phyloP scores from a whole-genome alignment of 2,797 vertebrate genomes.

The Artibeus lituratus region DNA sequence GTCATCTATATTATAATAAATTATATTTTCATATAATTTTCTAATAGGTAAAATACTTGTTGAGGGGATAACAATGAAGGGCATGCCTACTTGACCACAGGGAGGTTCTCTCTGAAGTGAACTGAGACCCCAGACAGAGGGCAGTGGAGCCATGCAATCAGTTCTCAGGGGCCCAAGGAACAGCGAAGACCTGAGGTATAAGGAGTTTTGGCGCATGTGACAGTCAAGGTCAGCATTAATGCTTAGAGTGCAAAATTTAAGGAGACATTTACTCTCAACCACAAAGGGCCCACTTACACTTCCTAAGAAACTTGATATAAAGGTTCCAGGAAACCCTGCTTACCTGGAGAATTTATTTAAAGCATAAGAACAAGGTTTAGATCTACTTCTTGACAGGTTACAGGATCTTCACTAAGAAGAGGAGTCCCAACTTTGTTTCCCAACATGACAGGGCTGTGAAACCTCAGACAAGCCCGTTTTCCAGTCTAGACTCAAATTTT shows the following conservation, averaged over 20 bases:
- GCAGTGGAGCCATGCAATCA: background rate
- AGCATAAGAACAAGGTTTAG: background rate
- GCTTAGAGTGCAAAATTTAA: no score
- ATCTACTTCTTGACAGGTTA: background rate
- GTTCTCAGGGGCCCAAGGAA: background rate
- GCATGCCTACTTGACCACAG: background rate
- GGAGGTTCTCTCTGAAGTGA: background rate
- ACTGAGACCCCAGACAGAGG: background rate
- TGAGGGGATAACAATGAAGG: background rate
- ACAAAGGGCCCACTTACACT: background rate
- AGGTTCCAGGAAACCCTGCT: background rate
- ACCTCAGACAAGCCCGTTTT: background rate
- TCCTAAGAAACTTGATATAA: background rate
- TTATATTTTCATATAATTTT: background rate
- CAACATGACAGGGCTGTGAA: background rate
- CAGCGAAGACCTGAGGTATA: background rate
- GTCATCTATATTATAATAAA: background rate
- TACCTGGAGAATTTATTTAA: background rate
- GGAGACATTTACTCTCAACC: background rate
- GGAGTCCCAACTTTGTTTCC: background rate
- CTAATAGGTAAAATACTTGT: background rate
- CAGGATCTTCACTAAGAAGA: background rate
- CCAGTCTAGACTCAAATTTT: background rate
- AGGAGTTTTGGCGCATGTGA: accelerated
- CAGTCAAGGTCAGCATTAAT: background rate